These are phyloP conservation scores for Gallinago solitaria DNA, from an alignment of 2,797 vertebrate genomes.

Conservation along the genomic window DNA sequence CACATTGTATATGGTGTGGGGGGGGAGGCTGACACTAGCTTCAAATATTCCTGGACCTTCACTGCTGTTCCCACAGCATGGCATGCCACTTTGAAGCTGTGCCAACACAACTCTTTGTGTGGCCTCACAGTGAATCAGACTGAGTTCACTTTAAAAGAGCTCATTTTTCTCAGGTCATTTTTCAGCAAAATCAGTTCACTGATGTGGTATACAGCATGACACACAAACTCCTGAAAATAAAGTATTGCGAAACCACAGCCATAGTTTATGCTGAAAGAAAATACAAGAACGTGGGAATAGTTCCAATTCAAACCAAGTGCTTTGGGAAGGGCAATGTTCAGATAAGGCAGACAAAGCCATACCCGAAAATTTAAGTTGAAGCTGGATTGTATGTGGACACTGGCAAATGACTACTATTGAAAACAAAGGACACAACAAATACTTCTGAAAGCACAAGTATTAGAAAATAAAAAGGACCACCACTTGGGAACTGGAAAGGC, in stretches of 20 bases:
- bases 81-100: background rate
- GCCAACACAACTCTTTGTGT: conserved; percentile 14
- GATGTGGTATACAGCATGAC: background rate
- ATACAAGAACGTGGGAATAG: background rate
- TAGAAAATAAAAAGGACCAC: background rate
- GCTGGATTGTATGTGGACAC: background rate
- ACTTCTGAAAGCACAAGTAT: background rate
- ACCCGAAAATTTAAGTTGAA: background rate
- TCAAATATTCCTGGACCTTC: background rate
- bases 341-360: background rate
- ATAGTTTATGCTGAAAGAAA: background rate
- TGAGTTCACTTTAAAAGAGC: background rate
- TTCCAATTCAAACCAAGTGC: background rate
- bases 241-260: background rate
- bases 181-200: background rate
- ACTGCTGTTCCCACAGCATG: conserved; percentile 6
- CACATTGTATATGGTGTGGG: background rate
- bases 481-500: background rate
- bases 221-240: background rate
- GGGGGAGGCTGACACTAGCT: background rate
- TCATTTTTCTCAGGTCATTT: conserved; percentile 23
- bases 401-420: background rate
- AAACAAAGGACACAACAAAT: background rate
- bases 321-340: background rate
- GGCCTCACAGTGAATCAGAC: background rate